phyloP scores from a whole-genome alignment of 1,140 invertebrate genomes.

The Odontomachus brunneus region DNA sequence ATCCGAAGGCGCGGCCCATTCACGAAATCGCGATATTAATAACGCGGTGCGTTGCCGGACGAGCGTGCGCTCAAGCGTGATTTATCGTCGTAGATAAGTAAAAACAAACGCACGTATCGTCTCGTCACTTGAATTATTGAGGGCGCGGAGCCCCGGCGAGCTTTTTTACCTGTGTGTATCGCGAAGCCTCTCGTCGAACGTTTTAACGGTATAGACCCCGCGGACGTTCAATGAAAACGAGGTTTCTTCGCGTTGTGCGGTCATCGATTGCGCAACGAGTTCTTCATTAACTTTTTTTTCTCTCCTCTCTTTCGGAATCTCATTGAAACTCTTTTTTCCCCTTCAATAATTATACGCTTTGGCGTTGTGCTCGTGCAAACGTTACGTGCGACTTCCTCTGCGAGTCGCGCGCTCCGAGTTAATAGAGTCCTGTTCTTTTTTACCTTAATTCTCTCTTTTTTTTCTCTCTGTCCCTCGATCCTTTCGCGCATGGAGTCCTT shows the following conservation, averaged over 20 bases:
- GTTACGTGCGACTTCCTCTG: slow-evolving; percentile 15
- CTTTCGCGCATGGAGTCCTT: neutral
- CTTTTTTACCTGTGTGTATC: neutral
- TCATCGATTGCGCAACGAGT: slow-evolving; percentile 29
- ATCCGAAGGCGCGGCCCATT: neutral
- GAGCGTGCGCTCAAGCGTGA: neutral
- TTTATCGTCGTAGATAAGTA: slow-evolving; percentile 21
- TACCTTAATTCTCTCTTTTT: neutral
- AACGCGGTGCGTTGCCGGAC: neutral
- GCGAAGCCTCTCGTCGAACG: slow-evolving; percentile 18
- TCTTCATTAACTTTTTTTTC: slow-evolving; percentile 17
- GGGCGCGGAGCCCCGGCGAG: neutral
- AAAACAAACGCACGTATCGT: slow-evolving; percentile 37
- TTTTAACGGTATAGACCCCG: slow-evolving; percentile 24
- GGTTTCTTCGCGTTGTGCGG: slow-evolving; percentile 4
- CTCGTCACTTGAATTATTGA: slow-evolving; percentile 12
- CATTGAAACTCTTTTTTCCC: slow-evolving; percentile 22
- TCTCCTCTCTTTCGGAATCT: neutral
- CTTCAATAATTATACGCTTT: slow-evolving; percentile 15
- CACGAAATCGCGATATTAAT: neutral
- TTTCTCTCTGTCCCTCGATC: no score
- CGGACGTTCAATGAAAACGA: slow-evolving; percentile 28
- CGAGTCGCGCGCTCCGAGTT: slow-evolving; percentile 15
- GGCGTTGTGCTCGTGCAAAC: slow-evolving; percentile 7
- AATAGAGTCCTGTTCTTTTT: slow-evolving; percentile 17